A percentile compares a stretch with the other conserved stretches of the same genome.
phyloP scores from a whole-genome alignment of 2,888 invertebrate genomes.

The Euplexia lucipara region DNA sequence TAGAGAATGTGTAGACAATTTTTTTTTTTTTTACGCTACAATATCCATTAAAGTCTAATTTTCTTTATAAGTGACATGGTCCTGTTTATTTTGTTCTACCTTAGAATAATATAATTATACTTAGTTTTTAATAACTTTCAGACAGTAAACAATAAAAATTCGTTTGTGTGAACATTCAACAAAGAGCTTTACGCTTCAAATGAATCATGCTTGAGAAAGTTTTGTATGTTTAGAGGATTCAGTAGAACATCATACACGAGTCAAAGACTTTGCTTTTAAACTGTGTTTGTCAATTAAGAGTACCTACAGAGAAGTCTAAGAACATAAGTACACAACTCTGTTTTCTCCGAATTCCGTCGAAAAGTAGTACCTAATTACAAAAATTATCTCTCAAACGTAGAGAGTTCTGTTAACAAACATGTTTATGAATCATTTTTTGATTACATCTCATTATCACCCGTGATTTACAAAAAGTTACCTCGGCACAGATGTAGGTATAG shows the following conservation, averaged over 20 bases:
- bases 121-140: constrained; percentile 12
- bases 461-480: background rate
- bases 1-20: too few relatives aligned
- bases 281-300: constrained; percentile 8
- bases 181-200: constrained; percentile 26
- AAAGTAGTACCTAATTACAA: background rate
- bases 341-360: constrained; percentile 4
- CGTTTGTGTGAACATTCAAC: constrained; percentile 29
- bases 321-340: background rate
- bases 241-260: constrained; percentile 8
- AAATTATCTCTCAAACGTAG: background rate
- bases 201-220: constrained; percentile 23
- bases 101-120: constrained; percentile 10
- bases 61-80: constrained; percentile 1
- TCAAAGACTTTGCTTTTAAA: constrained; percentile 9
- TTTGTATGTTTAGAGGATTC: constrained; percentile 13
- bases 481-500: too few relatives aligned
- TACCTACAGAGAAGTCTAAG: constrained; percentile 3
- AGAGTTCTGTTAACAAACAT: background rate
- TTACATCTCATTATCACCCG: background rate
- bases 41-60: background rate
- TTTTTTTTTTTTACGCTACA: too few relatives aligned
- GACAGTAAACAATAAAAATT: constrained; percentile 26
- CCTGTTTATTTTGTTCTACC: constrained; percentile 17
- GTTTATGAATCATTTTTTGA: background rate